A percentile compares a stretch with the other conserved stretches of the same genome.
Evolutionary conservation across 1,140 invertebrate species (phyloP).

Genomic region (Gonioctena quinquepunctata): DNA sequence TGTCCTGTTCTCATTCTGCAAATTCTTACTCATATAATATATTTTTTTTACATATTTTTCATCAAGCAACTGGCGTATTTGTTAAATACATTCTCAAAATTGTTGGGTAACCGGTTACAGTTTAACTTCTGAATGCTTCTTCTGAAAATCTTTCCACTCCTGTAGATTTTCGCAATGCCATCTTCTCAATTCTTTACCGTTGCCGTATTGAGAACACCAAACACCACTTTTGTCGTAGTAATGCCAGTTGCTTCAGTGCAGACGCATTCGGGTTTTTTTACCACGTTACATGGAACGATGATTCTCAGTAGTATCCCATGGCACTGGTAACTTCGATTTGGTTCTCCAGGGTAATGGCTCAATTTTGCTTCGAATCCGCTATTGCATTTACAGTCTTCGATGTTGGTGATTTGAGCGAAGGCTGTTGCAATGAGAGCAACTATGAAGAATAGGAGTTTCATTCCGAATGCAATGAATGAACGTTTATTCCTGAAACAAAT

Average conservation of each 20-base stretch:
- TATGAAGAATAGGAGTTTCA: not conserved
- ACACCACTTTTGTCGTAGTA: constrained; percentile 29
- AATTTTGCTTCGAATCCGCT: not conserved
- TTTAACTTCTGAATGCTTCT: constrained; percentile 26
- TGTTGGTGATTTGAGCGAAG: not conserved
- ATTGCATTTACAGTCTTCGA: not conserved
- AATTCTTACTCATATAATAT: no score
- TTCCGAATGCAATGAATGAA: no score
- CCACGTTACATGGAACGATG: constrained; percentile 33
- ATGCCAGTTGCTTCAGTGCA: constrained; percentile 34
- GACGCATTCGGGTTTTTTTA: constrained; percentile 30
- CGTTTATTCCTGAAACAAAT: no score
- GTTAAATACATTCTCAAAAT: no score
- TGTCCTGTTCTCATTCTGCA: no score
- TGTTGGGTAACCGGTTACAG: no score
- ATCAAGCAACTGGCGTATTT: no score
- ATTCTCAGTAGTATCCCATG: constrained; percentile 23
- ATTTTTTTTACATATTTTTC: no score
- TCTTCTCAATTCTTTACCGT: constrained; percentile 29
- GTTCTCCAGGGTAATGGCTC: not conserved
- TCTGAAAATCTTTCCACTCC: constrained; percentile 36
- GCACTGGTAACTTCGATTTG: constrained; percentile 14
- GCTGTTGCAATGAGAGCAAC: not conserved
- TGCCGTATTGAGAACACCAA: constrained; percentile 30
- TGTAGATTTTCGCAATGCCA: constrained; percentile 37